Percentiles rank a stretch among this genome's conserved stretches.
Evolutionary conservation across 2,113 vertebrate genomes (phyloP).

Genomic region (Monarcha castaneiventris): DNA sequence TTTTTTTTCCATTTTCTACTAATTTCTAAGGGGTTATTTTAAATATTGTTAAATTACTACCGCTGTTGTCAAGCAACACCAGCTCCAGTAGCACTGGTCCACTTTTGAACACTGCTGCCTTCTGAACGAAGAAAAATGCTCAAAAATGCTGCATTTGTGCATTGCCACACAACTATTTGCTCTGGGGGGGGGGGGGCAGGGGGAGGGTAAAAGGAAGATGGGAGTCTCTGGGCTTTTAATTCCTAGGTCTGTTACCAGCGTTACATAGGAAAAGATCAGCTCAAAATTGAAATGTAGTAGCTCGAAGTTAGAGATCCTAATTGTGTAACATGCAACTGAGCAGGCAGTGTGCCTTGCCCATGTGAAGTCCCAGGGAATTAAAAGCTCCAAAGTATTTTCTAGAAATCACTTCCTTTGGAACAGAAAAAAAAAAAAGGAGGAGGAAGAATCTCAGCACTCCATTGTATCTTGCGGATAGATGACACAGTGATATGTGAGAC

Average conservation of each 20-base stretch:
- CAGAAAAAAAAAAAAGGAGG: background rate
- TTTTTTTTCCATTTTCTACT: background rate
- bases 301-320: background rate
- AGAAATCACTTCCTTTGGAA: background rate
- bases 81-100: background rate
- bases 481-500: slow-evolving; percentile 1
- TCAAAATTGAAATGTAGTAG: background rate
- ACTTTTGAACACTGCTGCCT: background rate
- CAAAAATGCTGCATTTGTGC: background rate
- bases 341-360: background rate
- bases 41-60: background rate
- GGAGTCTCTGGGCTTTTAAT: background rate
- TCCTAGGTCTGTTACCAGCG: background rate
- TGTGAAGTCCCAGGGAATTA: background rate
- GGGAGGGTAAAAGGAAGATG: background rate
- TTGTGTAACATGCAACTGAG: background rate
- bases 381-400: background rate
- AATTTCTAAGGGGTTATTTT: background rate
- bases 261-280: background rate
- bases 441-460: rapidly evolving
- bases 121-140: background rate
- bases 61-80: background rate
- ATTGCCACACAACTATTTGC: background rate
- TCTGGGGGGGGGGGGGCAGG: background rate
- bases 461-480: background rate